phyloP scores from a whole-genome alignment of 1,140 invertebrate genomes.

The Orchestia grillus region DNA sequence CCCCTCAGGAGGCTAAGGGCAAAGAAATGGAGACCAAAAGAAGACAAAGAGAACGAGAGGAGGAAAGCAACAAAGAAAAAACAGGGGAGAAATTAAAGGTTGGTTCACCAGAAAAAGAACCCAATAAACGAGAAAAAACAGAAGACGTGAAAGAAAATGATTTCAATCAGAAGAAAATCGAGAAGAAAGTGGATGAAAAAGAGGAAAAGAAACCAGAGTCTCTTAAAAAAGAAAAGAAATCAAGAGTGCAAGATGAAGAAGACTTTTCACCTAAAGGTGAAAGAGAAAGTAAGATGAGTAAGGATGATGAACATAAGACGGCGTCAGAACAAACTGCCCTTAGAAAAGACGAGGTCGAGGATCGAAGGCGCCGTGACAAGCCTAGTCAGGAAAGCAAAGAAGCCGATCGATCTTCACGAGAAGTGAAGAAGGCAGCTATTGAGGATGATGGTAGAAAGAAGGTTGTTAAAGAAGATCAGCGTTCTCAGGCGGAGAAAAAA shows the following conservation, averaged over 20 bases:
- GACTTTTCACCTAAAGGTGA: background rate
- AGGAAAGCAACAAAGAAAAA: constrained; percentile 52
- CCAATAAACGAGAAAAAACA: background rate
- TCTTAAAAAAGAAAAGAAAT: background rate
- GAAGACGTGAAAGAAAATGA: constrained; percentile 32
- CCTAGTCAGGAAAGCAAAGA: constrained; percentile 59
- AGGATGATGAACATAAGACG: background rate
- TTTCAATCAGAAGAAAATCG: too few relatives aligned
- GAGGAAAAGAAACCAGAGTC: constrained; percentile 1
- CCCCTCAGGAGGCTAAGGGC: constrained; percentile 60
- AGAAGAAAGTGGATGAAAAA: background rate
- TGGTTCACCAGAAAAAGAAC: constrained; percentile 61
- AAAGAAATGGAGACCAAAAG: constrained; percentile 68
- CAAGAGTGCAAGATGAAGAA: background rate
- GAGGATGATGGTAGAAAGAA: background rate
- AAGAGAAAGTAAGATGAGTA: background rate
- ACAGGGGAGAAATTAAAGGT: background rate
- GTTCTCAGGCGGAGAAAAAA: background rate
- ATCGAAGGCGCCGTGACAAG: constrained; percentile 57
- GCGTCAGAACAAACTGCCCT: background rate
- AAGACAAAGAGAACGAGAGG: constrained; percentile 63
- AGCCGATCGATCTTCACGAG: constrained; percentile 28
- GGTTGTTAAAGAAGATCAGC: constrained; percentile 57
- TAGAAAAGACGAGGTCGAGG: constrained; percentile 53
- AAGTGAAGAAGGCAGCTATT: background rate